Conservation (phyloP, 2,797 vertebrate species). For the Yasuhikotakia modesta region DNA sequence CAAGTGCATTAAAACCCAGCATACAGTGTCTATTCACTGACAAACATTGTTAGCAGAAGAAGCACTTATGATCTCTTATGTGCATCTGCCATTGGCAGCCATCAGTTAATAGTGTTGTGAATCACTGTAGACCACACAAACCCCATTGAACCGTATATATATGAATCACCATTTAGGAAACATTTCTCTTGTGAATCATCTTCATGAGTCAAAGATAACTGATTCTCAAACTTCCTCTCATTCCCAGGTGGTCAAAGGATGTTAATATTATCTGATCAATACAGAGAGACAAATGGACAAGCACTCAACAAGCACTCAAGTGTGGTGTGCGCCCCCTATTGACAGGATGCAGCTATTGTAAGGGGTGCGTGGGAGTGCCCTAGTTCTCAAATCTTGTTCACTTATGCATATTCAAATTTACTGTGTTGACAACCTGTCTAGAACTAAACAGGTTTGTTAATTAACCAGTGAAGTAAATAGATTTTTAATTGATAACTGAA, state of each 20-base stretch:
- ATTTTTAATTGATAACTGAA: too few relatives aligned
- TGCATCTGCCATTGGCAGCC: neutral
- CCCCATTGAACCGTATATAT: neutral
- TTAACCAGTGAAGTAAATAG: too few relatives aligned
- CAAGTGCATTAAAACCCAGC: neutral
- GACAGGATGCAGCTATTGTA: too few relatives aligned
- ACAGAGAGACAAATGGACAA: neutral
- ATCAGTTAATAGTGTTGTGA: neutral
- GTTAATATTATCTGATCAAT: slow-evolving; percentile 29
- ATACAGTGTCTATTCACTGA: neutral
- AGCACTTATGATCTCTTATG: neutral
- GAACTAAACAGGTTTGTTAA: too few relatives aligned
- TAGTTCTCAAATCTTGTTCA: neutral
- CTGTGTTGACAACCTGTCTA: too few relatives aligned
- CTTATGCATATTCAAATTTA: neutral
- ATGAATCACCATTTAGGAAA: neutral
- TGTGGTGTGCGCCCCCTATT: neutral
- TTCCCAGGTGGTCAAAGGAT: neutral
- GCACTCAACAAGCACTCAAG: neutral
- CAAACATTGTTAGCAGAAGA: neutral
- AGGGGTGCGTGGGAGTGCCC: neutral
- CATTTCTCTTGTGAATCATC: neutral
- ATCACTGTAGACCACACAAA: neutral
- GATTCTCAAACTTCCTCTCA: slow-evolving; percentile 19
- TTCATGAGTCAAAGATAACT: slow-evolving; percentile 26